Percentiles rank a stretch among this genome's conserved stretches.
These are phyloP conservation scores for Crepidodera aurea DNA, from an alignment of 2,888 invertebrate species.

Conservation along the genomic window DNA sequence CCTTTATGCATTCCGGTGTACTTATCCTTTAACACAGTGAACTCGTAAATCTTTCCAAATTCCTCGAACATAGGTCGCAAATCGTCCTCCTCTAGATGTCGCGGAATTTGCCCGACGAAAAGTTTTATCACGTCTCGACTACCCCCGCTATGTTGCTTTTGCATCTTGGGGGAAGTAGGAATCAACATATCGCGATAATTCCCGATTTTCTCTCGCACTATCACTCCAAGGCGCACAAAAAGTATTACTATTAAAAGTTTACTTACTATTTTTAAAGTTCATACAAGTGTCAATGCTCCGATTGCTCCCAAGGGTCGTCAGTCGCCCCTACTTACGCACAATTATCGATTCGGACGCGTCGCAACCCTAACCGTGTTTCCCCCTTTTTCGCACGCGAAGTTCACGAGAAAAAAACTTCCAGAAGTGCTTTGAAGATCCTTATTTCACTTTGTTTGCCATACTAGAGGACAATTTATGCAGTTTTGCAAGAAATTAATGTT, in stretches of 20 bases:
- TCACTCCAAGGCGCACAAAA: neutral
- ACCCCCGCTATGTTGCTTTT: conserved; percentile 40
- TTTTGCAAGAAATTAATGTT: neutral
- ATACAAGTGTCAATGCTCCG: conserved; percentile 1
- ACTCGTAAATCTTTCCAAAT: conserved; percentile 93
- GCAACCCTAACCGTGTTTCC: conserved; percentile 23
- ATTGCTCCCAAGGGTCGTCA: neutral
- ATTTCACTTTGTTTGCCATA: conserved; percentile 14
- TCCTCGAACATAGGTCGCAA: conserved; percentile 90
- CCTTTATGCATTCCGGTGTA: conserved; percentile 97
- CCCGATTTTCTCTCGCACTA: neutral
- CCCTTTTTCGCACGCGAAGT: conserved; percentile 23
- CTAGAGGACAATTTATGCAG: neutral
- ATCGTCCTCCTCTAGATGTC: conserved; percentile 87
- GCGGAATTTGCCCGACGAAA: conserved; percentile 92
- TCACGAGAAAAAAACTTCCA: conserved; percentile 15
- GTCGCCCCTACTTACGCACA: conserved; percentile 25
- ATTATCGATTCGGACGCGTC: conserved; percentile 24
- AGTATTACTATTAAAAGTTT: too few relatives aligned
- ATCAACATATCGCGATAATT: conserved; percentile 55
- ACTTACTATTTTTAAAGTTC: neutral
- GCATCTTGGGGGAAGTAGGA: conserved; percentile 57
- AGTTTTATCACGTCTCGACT: conserved; percentile 75
- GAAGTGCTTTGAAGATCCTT: conserved; percentile 10
- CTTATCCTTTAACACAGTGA: conserved; percentile 93